Conservation (phyloP, 2,888 invertebrate species). For the Hemicrepidius hirtus region DNA sequence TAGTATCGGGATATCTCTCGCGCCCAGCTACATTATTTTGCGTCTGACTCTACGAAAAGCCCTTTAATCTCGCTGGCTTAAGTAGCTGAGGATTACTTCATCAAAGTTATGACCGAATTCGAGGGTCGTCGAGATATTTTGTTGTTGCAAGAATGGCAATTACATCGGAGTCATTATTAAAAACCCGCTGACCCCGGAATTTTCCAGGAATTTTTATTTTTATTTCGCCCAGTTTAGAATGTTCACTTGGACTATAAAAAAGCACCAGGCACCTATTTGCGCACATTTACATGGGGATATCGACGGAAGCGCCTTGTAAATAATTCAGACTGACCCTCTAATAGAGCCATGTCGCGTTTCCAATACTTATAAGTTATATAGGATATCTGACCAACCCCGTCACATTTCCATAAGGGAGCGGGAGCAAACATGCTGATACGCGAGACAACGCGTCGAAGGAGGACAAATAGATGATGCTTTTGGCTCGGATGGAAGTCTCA, state of each 20-base stretch:
- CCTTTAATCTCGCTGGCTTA: conserved; percentile 71
- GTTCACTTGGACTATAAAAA: conserved; percentile 32
- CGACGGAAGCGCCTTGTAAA: conserved; percentile 70
- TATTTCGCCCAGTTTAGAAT: conserved; percentile 8
- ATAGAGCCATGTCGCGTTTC: conserved; percentile 65
- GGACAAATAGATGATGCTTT: conserved; percentile 51
- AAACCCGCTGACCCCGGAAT: conserved; percentile 31
- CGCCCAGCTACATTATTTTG: conserved; percentile 69
- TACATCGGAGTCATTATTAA: conserved; percentile 28
- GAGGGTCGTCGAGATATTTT: conserved; percentile 41
- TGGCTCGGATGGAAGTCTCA: conserved; percentile 37
- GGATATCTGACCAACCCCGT: conserved; percentile 59
- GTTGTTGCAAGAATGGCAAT: conserved; percentile 22
- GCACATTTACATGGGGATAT: conserved; percentile 68
- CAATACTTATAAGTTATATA: conserved; percentile 70
- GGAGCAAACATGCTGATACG: conserved; percentile 51
- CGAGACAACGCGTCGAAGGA: conserved; percentile 45
- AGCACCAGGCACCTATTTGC: conserved; percentile 63
- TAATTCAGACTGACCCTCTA: conserved; percentile 71
- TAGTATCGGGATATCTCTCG: conserved; percentile 72
- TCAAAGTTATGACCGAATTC: conserved; percentile 70
- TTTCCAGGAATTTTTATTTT: conserved; percentile 8
- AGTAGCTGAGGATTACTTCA: conserved; percentile 71
- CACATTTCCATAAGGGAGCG: conserved; percentile 57
- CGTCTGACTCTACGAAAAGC: conserved; percentile 69